phyloP scores from a whole-genome alignment of 2,888 invertebrate genomes.

The Archips xylosteana region DNA sequence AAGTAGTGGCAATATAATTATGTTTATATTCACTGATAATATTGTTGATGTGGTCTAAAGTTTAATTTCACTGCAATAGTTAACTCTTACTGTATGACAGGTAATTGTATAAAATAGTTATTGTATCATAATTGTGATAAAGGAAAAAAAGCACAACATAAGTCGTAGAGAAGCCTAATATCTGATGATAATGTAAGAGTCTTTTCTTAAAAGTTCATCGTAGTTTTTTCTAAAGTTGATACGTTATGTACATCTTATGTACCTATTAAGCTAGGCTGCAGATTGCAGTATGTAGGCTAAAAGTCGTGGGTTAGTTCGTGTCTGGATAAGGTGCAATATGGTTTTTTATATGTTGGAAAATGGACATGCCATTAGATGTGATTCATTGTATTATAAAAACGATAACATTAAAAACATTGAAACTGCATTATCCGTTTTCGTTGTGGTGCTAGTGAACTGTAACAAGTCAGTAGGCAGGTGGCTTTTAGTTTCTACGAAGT shows the following conservation, averaged over 20 bases:
- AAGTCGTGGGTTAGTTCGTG: slow-evolving; percentile 64
- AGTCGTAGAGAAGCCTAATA: slow-evolving; percentile 80
- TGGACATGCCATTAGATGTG: slow-evolving; percentile 49
- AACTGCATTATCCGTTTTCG: slow-evolving; percentile 24
- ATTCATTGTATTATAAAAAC: slow-evolving; percentile 45
- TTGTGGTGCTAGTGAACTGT: slow-evolving; percentile 29
- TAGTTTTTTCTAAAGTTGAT: slow-evolving; percentile 71
- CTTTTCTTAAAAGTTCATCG: slow-evolving; percentile 66
- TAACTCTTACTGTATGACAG: slow-evolving; percentile 71
- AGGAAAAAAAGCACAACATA: slow-evolving; percentile 81
- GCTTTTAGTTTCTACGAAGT: slow-evolving; percentile 9
- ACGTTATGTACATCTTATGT: slow-evolving; percentile 65
- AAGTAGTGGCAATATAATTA: slow-evolving; percentile 8
- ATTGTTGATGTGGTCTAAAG: slow-evolving; percentile 61
- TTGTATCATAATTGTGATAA: slow-evolving; percentile 81
- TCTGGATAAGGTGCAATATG: slow-evolving; percentile 73
- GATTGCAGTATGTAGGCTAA: slow-evolving; percentile 59
- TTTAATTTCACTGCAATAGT: slow-evolving; percentile 57
- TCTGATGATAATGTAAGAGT: slow-evolving; percentile 73
- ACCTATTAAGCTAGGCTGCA: slow-evolving; percentile 60
- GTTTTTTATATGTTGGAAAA: slow-evolving; percentile 57
- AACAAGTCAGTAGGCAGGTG: not conserved
- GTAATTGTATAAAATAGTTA: slow-evolving; percentile 70
- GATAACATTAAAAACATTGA: slow-evolving; percentile 30
- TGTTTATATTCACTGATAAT: slow-evolving; percentile 49